These are phyloP conservation scores for Acronicta alni DNA, from an alignment of 2,888 invertebrate genomes.

Conservation along the genomic window DNA sequence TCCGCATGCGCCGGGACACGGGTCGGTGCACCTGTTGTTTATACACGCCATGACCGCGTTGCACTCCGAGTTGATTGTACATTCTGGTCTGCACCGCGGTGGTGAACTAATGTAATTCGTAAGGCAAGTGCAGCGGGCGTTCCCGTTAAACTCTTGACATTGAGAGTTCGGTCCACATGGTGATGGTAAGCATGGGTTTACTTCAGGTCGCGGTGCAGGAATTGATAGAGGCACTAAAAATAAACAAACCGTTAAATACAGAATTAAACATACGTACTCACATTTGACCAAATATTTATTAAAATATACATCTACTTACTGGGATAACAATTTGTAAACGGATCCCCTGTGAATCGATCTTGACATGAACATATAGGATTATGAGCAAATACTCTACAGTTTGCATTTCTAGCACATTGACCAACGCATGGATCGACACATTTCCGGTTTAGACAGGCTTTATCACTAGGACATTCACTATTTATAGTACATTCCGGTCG, in stretches of 20 bases:
- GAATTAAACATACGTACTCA: slow-evolving; percentile 23
- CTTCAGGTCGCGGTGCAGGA: slow-evolving; percentile 61
- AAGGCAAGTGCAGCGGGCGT: slow-evolving; percentile 92
- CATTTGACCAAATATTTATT: neutral
- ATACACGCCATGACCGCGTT: slow-evolving; percentile 91
- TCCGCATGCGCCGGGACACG: slow-evolving; percentile 94
- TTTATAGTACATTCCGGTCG: slow-evolving; percentile 95
- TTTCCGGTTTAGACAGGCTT: slow-evolving; percentile 93
- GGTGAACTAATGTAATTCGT: slow-evolving; percentile 93
- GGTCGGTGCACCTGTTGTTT: slow-evolving; percentile 92
- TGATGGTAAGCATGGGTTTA: slow-evolving; percentile 92
- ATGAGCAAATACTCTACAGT: slow-evolving; percentile 94
- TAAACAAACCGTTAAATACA: neutral
- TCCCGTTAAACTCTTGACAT: slow-evolving; percentile 91
- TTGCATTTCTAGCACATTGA: slow-evolving; percentile 93
- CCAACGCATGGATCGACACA: slow-evolving; percentile 94
- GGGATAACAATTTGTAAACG: slow-evolving; percentile 90
- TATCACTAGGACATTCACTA: slow-evolving; percentile 93
- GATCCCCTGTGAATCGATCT: slow-evolving; percentile 93
- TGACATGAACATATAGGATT: slow-evolving; percentile 95
- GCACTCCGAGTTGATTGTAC: slow-evolving; percentile 92
- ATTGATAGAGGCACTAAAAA: slow-evolving; percentile 72
- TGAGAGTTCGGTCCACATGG: slow-evolving; percentile 94
- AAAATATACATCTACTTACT: slow-evolving; percentile 65
- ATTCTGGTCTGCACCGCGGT: slow-evolving; percentile 93